phyloP scores from a whole-genome alignment of 2,113 vertebrate species.

The Leptodactylus fuscus region DNA sequence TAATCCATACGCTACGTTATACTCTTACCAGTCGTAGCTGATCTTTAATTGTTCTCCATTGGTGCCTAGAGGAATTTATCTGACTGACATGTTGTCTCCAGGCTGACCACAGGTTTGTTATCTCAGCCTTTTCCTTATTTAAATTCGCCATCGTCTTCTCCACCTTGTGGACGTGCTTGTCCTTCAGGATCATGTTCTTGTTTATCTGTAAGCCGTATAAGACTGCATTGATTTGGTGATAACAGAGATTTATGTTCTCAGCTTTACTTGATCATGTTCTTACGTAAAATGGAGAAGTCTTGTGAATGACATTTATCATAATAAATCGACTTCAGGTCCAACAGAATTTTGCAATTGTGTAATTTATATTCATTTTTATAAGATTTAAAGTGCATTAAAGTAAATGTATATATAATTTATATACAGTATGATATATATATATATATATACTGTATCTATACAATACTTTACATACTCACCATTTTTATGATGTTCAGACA shows the following conservation, averaged over 20 bases:
- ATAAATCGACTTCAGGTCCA: not conserved
- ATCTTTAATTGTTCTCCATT: slow-evolving; percentile 79
- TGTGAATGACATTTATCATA: not conserved
- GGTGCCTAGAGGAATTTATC: slow-evolving; percentile 75
- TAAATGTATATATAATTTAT: too few species aligned
- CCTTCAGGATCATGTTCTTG: slow-evolving; percentile 70
- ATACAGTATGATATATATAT: too few species aligned
- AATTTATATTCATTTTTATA: not conserved
- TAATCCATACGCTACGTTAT: too few species aligned
- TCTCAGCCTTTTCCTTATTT: slow-evolving; percentile 72
- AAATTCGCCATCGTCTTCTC: slow-evolving; percentile 73
- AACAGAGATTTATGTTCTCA: slow-evolving; percentile 6
- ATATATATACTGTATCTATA: not conserved
- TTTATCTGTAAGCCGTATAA: slow-evolving; percentile 74
- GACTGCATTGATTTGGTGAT: not conserved
- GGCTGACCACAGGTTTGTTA: slow-evolving; percentile 74
- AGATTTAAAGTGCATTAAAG: too few species aligned
- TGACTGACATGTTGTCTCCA: slow-evolving; percentile 76
- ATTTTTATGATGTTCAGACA: slow-evolving; percentile 78
- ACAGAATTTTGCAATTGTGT: not conserved
- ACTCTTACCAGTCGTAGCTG: slow-evolving; percentile 76
- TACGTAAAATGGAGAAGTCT: slow-evolving; percentile 14
- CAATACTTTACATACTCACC: slow-evolving; percentile 70
- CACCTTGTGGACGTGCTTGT: slow-evolving; percentile 69
- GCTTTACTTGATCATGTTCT: not conserved